These are phyloP conservation scores for Rhorus exstirpatorius DNA, from an alignment of 2,888 invertebrate species.

Conservation along the genomic window DNA sequence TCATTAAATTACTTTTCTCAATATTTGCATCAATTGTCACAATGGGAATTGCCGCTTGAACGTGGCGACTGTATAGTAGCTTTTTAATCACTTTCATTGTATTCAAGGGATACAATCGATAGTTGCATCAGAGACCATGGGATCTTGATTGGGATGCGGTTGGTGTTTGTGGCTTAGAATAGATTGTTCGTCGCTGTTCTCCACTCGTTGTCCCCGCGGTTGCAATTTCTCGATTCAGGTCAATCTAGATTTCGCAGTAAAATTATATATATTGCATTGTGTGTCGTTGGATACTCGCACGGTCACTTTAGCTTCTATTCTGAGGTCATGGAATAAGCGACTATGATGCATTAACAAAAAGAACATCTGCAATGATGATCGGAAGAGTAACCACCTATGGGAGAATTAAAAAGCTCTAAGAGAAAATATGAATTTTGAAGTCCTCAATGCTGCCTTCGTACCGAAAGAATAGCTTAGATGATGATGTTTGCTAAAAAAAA, in stretches of 20 bases:
- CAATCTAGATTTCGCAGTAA: background rate
- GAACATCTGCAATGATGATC: too few relatives aligned
- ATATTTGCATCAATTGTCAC: slow-evolving; percentile 44
- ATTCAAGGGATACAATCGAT: slow-evolving; percentile 28
- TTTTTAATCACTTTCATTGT: slow-evolving; percentile 44
- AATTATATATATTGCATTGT: background rate
- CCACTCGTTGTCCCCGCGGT: background rate
- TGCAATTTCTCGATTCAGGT: background rate
- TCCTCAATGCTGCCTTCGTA: too few relatives aligned
- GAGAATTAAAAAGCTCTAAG: too few relatives aligned
- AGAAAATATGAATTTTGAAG: too few relatives aligned
- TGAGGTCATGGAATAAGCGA: too few relatives aligned
- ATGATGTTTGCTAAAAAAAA: too few relatives aligned
- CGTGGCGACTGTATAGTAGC: slow-evolving; percentile 26
- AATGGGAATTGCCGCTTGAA: slow-evolving; percentile 12
- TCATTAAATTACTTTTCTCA: slow-evolving; percentile 34
- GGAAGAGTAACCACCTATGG: too few relatives aligned
- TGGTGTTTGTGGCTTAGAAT: background rate
- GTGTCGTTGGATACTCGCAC: too few relatives aligned
- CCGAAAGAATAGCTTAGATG: too few relatives aligned
- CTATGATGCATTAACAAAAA: too few relatives aligned
- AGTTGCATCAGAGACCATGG: slow-evolving; percentile 8
- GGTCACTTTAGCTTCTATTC: too few relatives aligned
- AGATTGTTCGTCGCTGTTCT: slow-evolving; percentile 1
- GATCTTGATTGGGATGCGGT: slow-evolving; percentile 22